These are phyloP conservation scores for Cheilosia impressa DNA, from an alignment of 2,888 invertebrate genomes.

Conservation along the genomic window DNA sequence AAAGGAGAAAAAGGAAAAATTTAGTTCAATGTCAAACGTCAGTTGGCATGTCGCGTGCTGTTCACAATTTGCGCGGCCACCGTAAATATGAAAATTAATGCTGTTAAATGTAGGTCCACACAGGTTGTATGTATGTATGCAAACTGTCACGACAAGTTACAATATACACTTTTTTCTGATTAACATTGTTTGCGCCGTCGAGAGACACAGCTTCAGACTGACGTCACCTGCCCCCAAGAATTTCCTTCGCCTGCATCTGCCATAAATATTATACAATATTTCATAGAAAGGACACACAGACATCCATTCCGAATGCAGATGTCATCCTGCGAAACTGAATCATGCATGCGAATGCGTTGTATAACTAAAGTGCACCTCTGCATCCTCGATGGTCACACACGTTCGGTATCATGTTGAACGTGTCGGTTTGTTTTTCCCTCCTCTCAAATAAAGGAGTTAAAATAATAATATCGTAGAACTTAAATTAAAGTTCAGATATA, in stretches of 20 bases:
- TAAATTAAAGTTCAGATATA: conserved; percentile 4
- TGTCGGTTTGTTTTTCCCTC: not conserved
- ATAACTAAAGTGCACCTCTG: conserved; percentile 1
- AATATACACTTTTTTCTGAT: too few species aligned
- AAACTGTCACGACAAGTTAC: not conserved
- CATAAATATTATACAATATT: not conserved
- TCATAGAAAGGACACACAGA: conserved; percentile 1
- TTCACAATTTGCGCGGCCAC: conserved; percentile 34
- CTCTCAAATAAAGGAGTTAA: not conserved
- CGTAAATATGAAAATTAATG: conserved; percentile 21
- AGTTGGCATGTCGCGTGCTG: conserved; percentile 50
- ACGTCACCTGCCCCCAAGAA: not conserved
- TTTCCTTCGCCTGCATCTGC: not conserved
- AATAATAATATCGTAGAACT: not conserved
- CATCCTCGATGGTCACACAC: conserved; percentile 29
- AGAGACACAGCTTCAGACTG: too few species aligned
- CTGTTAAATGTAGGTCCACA: conserved; percentile 8
- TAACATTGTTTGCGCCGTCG: too few species aligned
- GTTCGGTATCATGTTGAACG: conserved; percentile 11
- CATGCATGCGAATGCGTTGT: conserved; percentile 5
- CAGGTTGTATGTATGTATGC: not conserved
- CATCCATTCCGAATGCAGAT: conserved; percentile 35
- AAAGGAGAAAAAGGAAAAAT: conserved; percentile 29
- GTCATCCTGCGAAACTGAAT: conserved; percentile 8
- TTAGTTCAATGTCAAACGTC: conserved; percentile 52